Conservation (phyloP, 2,113 vertebrate species). For the Sceloporus undulatus region DNA sequence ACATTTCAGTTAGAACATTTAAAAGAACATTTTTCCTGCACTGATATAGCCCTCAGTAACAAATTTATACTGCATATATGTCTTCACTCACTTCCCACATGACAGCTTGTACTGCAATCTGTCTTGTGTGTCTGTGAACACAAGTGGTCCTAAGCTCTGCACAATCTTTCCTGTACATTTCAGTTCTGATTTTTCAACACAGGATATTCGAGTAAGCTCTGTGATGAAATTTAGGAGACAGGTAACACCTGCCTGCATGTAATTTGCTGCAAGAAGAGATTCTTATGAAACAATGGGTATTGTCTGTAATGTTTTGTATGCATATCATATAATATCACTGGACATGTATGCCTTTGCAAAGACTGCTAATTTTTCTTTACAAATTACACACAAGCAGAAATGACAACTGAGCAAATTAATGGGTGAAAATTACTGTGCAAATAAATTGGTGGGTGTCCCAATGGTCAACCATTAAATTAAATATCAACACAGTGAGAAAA, state of each 20-base stretch:
- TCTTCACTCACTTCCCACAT: conserved; percentile 19
- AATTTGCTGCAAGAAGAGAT: neutral
- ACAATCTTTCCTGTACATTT: conserved; percentile 29
- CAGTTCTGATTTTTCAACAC: neutral
- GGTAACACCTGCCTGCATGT: neutral
- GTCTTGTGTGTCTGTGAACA: conserved; percentile 40
- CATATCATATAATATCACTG: neutral
- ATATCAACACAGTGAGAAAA: neutral
- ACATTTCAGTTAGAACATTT: neutral
- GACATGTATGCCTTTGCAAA: neutral
- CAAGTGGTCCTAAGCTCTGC: conserved; percentile 27
- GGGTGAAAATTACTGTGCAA: no score
- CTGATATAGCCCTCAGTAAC: conserved; percentile 7
- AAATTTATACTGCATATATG: conserved; percentile 9
- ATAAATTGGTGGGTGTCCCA: no score
- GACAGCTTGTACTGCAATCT: conserved; percentile 32
- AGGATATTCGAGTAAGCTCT: neutral
- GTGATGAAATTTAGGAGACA: neutral
- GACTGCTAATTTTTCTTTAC: neutral
- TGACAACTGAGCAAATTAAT: neutral
- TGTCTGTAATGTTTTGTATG: no score
- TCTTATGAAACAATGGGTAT: no score
- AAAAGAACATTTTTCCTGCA: neutral
- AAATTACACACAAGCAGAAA: neutral
- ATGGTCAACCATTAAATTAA: no score